Percentiles rank a stretch among this genome's conserved stretches.
phyloP scores from a whole-genome alignment of 1,140 invertebrate genomes.

The fruit fly (Drosophila melanogaster) region DNA sequence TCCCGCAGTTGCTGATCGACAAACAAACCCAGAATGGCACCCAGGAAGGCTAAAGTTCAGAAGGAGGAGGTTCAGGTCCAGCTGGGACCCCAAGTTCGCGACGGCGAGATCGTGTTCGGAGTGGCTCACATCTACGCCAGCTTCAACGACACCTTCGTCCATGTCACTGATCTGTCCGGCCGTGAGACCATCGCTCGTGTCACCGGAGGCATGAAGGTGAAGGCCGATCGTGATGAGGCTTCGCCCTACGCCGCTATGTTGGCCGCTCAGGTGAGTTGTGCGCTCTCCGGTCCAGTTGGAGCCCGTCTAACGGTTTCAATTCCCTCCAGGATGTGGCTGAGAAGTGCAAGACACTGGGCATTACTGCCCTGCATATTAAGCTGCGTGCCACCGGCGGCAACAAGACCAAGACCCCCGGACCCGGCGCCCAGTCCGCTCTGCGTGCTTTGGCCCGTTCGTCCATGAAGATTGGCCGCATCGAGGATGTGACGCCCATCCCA shows the following conservation, averaged over 20 bases:
- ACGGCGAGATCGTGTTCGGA: constrained; percentile 99
- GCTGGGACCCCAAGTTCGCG: constrained; percentile 97
- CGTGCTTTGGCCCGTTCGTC: constrained; percentile 98
- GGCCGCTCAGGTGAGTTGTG: constrained; percentile 94
- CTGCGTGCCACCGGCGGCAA: constrained; percentile 99
- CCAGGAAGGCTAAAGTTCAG: constrained; percentile 97
- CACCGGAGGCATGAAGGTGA: constrained; percentile 99
- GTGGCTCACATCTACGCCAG: constrained; percentile 99
- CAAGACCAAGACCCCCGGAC: constrained; percentile 98
- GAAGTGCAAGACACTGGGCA: constrained; percentile 98
- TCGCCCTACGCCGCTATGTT: constrained; percentile 99
- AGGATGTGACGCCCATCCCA: constrained; percentile 99
- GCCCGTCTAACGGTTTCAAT: constrained; percentile 1
- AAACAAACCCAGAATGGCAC: constrained; percentile 91
- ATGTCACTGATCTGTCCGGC: constrained; percentile 99
- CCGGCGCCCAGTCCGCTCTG: constrained; percentile 98
- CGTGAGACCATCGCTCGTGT: constrained; percentile 99
- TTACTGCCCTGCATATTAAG: constrained; percentile 99
- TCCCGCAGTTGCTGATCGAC: constrained; percentile 51
- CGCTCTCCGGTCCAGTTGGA: not conserved
- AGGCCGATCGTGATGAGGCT: constrained; percentile 99
- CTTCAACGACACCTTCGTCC: constrained; percentile 99
- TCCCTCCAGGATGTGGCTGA: constrained; percentile 96
- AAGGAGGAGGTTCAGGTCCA: constrained; percentile 98
- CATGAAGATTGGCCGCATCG: constrained; percentile 99